These are phyloP conservation scores for Gymnocheta viridis DNA, from an alignment of 2,888 invertebrate genomes.

Conservation along the genomic window DNA sequence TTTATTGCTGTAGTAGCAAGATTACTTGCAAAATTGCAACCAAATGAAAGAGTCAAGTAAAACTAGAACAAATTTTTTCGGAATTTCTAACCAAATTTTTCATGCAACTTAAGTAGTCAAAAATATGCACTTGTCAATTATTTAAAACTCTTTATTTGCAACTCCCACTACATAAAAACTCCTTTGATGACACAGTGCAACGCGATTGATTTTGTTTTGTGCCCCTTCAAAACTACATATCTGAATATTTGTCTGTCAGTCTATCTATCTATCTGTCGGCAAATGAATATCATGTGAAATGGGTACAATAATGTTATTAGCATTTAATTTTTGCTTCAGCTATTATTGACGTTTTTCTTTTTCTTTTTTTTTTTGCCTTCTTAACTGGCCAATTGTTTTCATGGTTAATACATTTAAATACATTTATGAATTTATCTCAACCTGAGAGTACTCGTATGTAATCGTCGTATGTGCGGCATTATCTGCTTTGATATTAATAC, in stretches of 20 bases:
- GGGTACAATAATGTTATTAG: conserved; percentile 68
- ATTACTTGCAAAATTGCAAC: too few relatives aligned
- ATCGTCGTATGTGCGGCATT: conserved; percentile 54
- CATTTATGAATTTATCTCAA: conserved; percentile 30
- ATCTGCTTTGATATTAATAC: conserved; percentile 66
- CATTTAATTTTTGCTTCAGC: conserved; percentile 64
- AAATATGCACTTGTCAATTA: too few relatives aligned
- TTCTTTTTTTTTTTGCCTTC: too few relatives aligned
- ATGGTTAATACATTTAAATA: conserved; percentile 60
- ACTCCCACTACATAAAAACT: background rate
- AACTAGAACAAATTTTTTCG: too few relatives aligned
- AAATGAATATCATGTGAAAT: conserved; percentile 45
- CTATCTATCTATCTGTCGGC: conserved; percentile 12
- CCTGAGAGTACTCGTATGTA: background rate
- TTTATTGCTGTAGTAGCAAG: too few relatives aligned
- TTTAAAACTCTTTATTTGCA: background rate
- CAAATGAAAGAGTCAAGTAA: too few relatives aligned
- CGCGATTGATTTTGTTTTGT: too few relatives aligned
- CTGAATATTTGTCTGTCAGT: background rate
- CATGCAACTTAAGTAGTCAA: too few relatives aligned
- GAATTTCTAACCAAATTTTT: too few relatives aligned
- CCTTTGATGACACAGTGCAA: conserved; percentile 1
- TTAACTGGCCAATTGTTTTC: conserved; percentile 62
- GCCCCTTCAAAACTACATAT: background rate
- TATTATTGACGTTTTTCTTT: background rate